phyloP scores from a whole-genome alignment of 2,888 invertebrate species.

The Stenurella melanura region DNA sequence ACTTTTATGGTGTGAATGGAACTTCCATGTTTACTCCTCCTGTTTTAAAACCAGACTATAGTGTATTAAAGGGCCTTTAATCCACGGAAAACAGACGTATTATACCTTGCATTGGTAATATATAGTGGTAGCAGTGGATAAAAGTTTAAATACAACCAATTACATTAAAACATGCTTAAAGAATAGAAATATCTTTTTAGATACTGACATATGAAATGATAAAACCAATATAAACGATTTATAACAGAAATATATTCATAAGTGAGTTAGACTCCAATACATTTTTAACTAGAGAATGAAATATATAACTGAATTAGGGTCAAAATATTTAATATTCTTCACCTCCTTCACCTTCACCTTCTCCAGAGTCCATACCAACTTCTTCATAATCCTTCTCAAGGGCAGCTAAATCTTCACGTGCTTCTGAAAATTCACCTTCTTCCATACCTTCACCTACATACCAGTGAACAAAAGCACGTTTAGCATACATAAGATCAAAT shows the following conservation, averaged over 20 bases:
- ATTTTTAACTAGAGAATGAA: background rate
- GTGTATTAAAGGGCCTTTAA: no score
- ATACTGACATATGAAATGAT: no score
- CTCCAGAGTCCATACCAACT: conserved; percentile 15
- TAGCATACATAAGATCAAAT: conserved; percentile 16
- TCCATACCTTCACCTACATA: conserved; percentile 16
- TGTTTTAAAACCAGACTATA: no score
- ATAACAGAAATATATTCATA: background rate
- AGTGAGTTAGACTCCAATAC: background rate
- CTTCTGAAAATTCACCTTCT: conserved; percentile 14
- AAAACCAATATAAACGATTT: no score
- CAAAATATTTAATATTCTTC: conserved; percentile 9
- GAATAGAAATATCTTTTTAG: no score
- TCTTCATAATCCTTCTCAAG: conserved; percentile 18
- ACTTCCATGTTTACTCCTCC: no score
- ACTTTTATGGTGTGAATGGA: no score
- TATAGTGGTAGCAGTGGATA: no score
- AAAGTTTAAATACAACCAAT: no score
- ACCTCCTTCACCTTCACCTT: conserved; percentile 15
- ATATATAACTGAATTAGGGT: background rate
- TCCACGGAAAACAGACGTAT: no score
- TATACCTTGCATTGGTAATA: no score
- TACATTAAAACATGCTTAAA: no score
- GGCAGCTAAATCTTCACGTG: conserved; percentile 11
- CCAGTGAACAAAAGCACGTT: conserved; percentile 17